Evolutionary conservation across 2,888 invertebrate genomes (phyloP), one percentile per base, ranked within the genome.

Genomic region (Maniola hyperantus): DNA sequence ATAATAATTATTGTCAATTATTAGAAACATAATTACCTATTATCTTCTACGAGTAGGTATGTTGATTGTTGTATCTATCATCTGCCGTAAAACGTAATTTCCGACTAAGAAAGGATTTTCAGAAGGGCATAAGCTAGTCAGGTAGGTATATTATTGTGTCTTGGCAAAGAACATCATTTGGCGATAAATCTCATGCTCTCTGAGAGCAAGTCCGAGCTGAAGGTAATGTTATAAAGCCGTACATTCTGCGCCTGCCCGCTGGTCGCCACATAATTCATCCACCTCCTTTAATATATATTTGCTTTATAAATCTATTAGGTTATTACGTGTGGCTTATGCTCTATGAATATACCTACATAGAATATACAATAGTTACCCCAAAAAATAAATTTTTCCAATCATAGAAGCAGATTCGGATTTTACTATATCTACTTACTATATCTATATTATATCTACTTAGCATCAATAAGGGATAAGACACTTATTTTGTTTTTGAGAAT

Each of bases 231-330:
- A 60, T 50, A 59, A 59, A 39, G 60, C 39, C 50, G 11, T 36
- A 36, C 50, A 50, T 20, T 60, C 60, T 60, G 48, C 50, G n/a
- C 34, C 36, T 48, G 50, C 15, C 36, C 50, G 36, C 18, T 50
- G 50, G 60, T 13, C 18, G 50, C 50, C 48, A 36, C 68, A 72
- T 68, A 72, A 70, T 68, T 71, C 71, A 74, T 64, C 67, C 66
- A 65, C 65, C 64, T 65, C 67, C 66, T 67, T 59, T 57, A 65
- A 69, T 68, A 60, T 10, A 18, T 59, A 34, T 7, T 59, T 46
- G 10, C 11, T 18, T 50, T 60, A 34, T 20, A 60, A 59, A 59
- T 26, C 4, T 48, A 48, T 15, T 15, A 48, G 15, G 6, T 13
- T 26, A 6, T 26, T 51, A 13, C 50, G 26, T 26, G 4, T 5